phyloP scores from a whole-genome alignment of 2,888 invertebrate species.

The Rhagonycha fulva region DNA sequence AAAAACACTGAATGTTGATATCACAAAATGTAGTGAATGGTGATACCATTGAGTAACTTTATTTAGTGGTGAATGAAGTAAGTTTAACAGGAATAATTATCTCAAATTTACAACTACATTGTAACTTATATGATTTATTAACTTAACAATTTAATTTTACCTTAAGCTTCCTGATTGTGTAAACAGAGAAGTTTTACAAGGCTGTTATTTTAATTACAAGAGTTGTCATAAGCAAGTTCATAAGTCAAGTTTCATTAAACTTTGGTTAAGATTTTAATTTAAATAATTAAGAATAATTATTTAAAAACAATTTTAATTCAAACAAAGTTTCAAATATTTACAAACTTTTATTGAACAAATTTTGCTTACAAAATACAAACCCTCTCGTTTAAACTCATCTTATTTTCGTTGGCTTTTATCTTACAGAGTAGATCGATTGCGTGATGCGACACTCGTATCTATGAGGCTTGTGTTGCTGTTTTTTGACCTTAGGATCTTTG shows the following conservation, averaged over 20 bases:
- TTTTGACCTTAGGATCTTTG: neutral
- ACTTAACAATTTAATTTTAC: neutral
- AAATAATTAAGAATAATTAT: neutral
- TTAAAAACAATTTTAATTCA: neutral
- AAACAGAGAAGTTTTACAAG: neutral
- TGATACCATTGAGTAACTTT: neutral
- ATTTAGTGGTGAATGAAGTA: neutral
- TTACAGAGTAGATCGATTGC: neutral
- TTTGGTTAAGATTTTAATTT: neutral
- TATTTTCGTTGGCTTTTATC: neutral
- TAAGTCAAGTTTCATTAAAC: neutral
- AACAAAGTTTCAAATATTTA: neutral
- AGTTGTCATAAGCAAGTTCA: neutral
- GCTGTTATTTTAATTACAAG: neutral
- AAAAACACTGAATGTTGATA: neutral
- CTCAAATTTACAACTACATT: neutral
- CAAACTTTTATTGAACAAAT: neutral
- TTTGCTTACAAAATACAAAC: neutral
- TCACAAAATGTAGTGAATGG: neutral
- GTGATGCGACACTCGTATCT: neutral
- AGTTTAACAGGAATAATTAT: neutral
- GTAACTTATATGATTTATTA: neutral
- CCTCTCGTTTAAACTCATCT: neutral
- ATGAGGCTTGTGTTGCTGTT: neutral
- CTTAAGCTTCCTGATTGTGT: neutral